A percentile compares a stretch with the other conserved stretches of the same genome.
Conservation (phyloP, 2,888 invertebrate genomes). For the Zygogramma bicolorata region DNA sequence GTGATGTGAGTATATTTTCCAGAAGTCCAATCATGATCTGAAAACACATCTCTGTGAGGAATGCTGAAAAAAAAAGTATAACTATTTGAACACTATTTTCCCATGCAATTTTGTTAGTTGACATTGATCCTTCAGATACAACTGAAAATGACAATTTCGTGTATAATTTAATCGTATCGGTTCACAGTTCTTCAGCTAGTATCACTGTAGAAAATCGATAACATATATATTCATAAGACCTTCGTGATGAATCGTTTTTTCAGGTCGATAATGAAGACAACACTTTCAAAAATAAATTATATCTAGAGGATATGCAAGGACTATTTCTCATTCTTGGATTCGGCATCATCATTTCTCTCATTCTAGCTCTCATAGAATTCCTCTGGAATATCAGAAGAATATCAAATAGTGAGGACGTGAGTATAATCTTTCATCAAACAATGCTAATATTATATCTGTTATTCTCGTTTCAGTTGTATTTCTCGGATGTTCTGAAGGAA, state of each 20-base stretch:
- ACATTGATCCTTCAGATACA: no score
- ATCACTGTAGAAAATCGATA: no score
- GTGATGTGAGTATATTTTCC: conserved; percentile 4
- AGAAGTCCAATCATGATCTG: no score
- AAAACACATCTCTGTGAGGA: no score
- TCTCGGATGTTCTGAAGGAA: background rate
- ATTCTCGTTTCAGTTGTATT: conserved; percentile 7
- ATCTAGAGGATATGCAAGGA: conserved; percentile 89
- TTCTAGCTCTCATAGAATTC: conserved; percentile 86
- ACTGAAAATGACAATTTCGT: no score
- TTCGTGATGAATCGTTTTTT: background rate
- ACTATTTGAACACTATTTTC: background rate
- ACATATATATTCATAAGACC: no score
- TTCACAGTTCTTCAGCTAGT: no score
- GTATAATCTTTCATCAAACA: no score
- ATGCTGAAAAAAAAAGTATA: background rate
- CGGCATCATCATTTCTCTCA: conserved; percentile 78
- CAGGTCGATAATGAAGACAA: conserved; percentile 25
- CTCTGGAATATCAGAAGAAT: conserved; percentile 84
- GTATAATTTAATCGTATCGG: no score
- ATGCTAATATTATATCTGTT: background rate
- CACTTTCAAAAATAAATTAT: conserved; percentile 63
- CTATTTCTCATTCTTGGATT: conserved; percentile 86
- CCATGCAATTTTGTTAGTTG: no score
- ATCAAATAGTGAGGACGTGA: conserved; percentile 81